These are phyloP conservation scores for Drosophila tsacasi DNA, from an alignment of 1,140 invertebrate genomes.

Conservation along the genomic window DNA sequence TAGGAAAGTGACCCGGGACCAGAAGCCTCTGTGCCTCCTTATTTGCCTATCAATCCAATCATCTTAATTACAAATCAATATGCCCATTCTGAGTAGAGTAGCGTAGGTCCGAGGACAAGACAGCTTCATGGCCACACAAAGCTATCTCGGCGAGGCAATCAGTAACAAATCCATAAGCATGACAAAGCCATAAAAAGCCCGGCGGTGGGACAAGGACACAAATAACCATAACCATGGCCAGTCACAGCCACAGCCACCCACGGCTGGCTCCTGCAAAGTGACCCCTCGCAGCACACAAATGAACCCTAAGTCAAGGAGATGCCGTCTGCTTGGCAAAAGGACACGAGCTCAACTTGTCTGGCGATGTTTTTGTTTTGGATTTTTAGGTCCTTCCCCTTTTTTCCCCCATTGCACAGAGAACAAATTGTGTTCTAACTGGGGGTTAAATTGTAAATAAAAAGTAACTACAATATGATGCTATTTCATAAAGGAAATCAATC, in stretches of 20 bases:
- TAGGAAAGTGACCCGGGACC: conserved; percentile 12
- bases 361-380: conserved; percentile 49
- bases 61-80: conserved; percentile 75
- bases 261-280: conserved; percentile 33
- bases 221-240: conserved; percentile 21
- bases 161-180: conserved; percentile 80
- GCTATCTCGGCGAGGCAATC: conserved; percentile 72
- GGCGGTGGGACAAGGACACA: conserved; percentile 27
- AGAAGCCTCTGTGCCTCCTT: not conserved
- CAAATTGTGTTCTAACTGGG: not conserved
- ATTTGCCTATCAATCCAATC: conserved; percentile 59
- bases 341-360: conserved; percentile 35
- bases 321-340: conserved; percentile 45
- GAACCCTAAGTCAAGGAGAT: conserved; percentile 57
- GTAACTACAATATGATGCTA: no score
- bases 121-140: conserved; percentile 43
- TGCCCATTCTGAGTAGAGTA: conserved; percentile 59
- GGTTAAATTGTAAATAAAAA: not conserved
- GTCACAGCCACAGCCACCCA: conserved; percentile 14
- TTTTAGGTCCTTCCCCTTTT: conserved; percentile 17
- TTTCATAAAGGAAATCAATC: not conserved
- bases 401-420: not conserved
- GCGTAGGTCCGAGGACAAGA: conserved; percentile 40
- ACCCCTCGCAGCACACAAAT: conserved; percentile 51
- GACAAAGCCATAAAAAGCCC: conserved; percentile 75